These are phyloP conservation scores for Oxyscelio sp. DNA, from an alignment of 2,888 invertebrate species.

Conservation along the genomic window DNA sequence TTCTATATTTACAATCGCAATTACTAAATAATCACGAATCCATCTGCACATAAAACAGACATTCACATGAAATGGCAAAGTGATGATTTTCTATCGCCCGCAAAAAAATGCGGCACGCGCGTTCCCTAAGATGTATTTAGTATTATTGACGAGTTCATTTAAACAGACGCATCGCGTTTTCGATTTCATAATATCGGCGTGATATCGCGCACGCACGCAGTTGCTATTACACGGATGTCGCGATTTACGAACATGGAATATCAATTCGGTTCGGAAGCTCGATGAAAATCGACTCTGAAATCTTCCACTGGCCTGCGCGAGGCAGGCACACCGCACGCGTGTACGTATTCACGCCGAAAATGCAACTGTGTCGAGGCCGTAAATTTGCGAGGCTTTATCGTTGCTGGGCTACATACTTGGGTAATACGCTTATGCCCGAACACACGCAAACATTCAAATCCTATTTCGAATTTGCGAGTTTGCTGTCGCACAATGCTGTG, in stretches of 20 bases:
- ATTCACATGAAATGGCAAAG: no score
- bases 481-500: conserved; percentile 39
- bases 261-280: conserved; percentile 78
- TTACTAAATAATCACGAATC: no score
- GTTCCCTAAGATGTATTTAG: no score
- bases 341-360: conserved; percentile 59
- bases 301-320: conserved; percentile 65
- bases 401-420: conserved; percentile 43
- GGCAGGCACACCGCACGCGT: conserved; percentile 29
- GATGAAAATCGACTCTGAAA: conserved; percentile 72
- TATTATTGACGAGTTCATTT: conserved; percentile 41
- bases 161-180: conserved; percentile 40
- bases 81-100: no score
- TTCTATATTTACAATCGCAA: no score
- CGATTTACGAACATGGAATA: conserved; percentile 77
- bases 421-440: conserved; percentile 18
- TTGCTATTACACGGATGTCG: conserved; percentile 58
- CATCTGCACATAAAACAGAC: no score
- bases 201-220: conserved; percentile 59
- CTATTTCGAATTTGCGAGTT: conserved; percentile 56
- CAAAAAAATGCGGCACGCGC: no score
- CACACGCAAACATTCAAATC: neutral
- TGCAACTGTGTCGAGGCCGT: conserved; percentile 71
- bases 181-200: conserved; percentile 65
- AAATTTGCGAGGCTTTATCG: conserved; percentile 66